Evolutionary conservation across 2,797 vertebrate species (phyloP).

Genomic region (Trachurus trachurus): DNA sequence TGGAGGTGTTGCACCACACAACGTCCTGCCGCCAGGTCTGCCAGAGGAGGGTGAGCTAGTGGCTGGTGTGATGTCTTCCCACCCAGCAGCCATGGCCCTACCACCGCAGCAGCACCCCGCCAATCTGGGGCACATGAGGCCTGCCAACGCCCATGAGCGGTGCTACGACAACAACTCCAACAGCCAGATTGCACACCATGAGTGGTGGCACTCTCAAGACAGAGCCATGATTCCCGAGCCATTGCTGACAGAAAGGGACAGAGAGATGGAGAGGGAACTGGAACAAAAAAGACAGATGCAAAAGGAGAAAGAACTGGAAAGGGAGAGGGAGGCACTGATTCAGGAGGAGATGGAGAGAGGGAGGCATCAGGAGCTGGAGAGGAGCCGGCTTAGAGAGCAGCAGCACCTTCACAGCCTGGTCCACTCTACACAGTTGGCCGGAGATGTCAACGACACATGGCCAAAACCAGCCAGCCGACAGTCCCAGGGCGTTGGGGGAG

Average conservation of each 20-base stretch:
- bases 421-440: constrained; percentile 71
- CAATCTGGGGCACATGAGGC: constrained; percentile 61
- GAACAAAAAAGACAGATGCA: constrained; percentile 66
- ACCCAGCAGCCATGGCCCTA: constrained; percentile 55
- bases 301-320: constrained; percentile 65
- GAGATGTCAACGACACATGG: constrained; percentile 87
- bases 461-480: constrained; percentile 83
- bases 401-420: constrained; percentile 72
- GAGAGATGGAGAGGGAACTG: constrained; percentile 64
- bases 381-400: constrained; percentile 60
- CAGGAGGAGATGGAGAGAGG: constrained; percentile 67
- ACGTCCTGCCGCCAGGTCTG: constrained; percentile 45
- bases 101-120: constrained; percentile 68
- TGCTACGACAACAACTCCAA: constrained; percentile 67
- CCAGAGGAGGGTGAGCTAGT: constrained; percentile 66
- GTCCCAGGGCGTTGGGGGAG: constrained; percentile 59
- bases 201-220: constrained; percentile 76
- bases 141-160: constrained; percentile 56
- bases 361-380: constrained; percentile 62
- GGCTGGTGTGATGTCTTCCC: constrained; percentile 52
- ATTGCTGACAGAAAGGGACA: constrained; percentile 64
- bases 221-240: constrained; percentile 67
- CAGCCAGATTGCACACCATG: constrained; percentile 64
- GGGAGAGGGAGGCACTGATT: constrained; percentile 65
- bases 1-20: constrained; percentile 53